Percentiles rank a stretch among this genome's conserved stretches.
Conservation (phyloP, 2,888 invertebrate species). For the Nephrocerus scutellatus region DNA sequence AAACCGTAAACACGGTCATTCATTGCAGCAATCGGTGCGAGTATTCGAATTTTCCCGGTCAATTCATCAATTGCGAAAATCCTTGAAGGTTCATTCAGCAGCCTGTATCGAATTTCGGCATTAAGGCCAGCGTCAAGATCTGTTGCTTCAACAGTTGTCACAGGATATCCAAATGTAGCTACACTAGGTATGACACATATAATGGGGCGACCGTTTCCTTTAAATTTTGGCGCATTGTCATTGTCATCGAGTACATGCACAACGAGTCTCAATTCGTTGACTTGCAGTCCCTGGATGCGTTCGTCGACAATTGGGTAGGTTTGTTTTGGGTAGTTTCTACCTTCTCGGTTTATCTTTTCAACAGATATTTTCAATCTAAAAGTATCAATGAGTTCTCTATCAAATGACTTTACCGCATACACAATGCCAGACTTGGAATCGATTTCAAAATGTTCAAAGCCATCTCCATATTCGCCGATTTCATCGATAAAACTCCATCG, state of each 20-base stretch:
- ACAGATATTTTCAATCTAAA: constrained; percentile 52
- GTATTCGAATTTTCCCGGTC: constrained; percentile 67
- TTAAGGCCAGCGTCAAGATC: constrained; percentile 71
- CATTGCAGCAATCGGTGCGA: constrained; percentile 59
- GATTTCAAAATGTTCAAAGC: constrained; percentile 61
- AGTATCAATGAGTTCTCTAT: constrained; percentile 61
- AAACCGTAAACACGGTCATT: constrained; percentile 76
- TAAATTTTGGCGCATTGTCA: constrained; percentile 74
- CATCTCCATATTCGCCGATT: no score
- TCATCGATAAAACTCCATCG: constrained; percentile 56
- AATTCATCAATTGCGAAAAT: constrained; percentile 72
- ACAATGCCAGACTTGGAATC: constrained; percentile 71
- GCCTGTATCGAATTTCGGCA: constrained; percentile 72
- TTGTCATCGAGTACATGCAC: constrained; percentile 73
- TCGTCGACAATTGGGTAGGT: constrained; percentile 71
- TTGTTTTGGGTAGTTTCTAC: constrained; percentile 65
- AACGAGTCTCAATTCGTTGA: constrained; percentile 73
- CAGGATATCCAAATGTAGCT: constrained; percentile 74
- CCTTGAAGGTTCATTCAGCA: constrained; percentile 67
- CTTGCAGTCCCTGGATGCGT: constrained; percentile 61
- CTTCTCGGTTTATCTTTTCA: constrained; percentile 53
- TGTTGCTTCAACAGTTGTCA: constrained; percentile 67
- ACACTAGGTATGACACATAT: constrained; percentile 76
- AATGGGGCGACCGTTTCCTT: constrained; percentile 66
- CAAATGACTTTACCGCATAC: constrained; percentile 65